phyloP scores from a whole-genome alignment of 64 coral and sea anemone genomes.

The Porites lutea region DNA sequence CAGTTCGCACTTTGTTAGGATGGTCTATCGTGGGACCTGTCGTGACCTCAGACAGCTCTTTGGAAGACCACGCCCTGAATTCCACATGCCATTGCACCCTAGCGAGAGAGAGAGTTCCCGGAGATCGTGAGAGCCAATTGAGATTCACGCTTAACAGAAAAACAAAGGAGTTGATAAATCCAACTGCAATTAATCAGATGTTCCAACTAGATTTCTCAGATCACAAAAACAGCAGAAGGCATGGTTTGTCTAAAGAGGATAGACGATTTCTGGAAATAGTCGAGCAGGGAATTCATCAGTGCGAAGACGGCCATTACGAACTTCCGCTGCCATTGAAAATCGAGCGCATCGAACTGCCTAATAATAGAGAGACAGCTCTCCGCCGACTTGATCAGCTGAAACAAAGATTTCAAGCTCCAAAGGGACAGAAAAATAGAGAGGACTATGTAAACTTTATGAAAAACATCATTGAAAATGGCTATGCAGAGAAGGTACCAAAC shows the following conservation, averaged over 20 bases:
- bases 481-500: too few relatives aligned
- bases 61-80: background rate
- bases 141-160: background rate
- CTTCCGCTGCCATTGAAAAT: too few relatives aligned
- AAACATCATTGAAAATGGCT: too few relatives aligned
- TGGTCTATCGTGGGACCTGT: slow-evolving; percentile 81
- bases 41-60: background rate
- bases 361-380: too few relatives aligned
- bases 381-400: too few relatives aligned
- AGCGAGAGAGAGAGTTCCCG: background rate
- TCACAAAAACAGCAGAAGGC: background rate
- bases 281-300: too few relatives aligned
- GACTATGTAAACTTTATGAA: too few relatives aligned
- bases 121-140: background rate
- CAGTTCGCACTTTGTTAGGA: slow-evolving; percentile 76
- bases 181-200: slow-evolving; percentile 45
- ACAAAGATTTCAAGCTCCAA: too few relatives aligned
- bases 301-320: too few relatives aligned
- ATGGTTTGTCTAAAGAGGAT: slow-evolving; percentile 29
- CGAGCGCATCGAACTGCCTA: too few relatives aligned
- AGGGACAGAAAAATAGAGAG: too few relatives aligned
- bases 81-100: background rate
- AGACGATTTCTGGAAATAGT: too few relatives aligned
- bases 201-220: slow-evolving; percentile 66
- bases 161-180: slow-evolving; percentile 62